phyloP scores from a whole-genome alignment of 2,797 vertebrate species.

The Potorous gilbertii region DNA sequence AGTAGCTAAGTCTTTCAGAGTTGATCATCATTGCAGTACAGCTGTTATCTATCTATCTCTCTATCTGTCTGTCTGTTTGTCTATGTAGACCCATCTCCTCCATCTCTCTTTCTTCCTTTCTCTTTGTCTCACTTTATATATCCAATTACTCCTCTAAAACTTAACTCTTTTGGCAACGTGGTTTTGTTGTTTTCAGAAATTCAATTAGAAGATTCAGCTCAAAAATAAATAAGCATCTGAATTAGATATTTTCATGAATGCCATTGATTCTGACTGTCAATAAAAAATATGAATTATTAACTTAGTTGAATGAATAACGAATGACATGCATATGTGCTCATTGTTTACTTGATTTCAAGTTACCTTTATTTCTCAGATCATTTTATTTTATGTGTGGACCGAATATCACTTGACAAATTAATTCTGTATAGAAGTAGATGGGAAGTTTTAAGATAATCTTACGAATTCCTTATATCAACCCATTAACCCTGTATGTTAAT shows the following conservation, averaged over 20 bases:
- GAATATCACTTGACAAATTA: constrained; percentile 58
- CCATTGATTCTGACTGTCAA: background rate
- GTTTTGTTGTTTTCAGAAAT: background rate
- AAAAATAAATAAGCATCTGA: background rate
- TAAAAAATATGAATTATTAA: background rate
- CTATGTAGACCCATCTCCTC: background rate
- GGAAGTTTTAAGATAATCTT: constrained; percentile 62
- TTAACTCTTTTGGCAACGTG: background rate
- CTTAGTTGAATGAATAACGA: background rate
- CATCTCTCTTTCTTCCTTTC: background rate
- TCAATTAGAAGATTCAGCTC: background rate
- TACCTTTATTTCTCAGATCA: background rate
- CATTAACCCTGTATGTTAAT: constrained; percentile 74
- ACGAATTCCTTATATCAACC: constrained; percentile 67
- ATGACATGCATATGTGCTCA: background rate
- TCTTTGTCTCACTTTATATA: background rate
- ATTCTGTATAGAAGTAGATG: constrained; percentile 20
- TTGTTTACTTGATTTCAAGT: background rate
- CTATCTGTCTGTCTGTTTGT: too few species aligned
- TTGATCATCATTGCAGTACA: background rate
- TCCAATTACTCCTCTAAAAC: background rate
- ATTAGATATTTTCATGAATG: background rate
- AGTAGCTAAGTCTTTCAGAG: background rate
- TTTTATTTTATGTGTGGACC: background rate
- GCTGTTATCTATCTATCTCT: background rate